phyloP scores from a whole-genome alignment of 2,888 invertebrate genomes.

The Amitus sp. region DNA sequence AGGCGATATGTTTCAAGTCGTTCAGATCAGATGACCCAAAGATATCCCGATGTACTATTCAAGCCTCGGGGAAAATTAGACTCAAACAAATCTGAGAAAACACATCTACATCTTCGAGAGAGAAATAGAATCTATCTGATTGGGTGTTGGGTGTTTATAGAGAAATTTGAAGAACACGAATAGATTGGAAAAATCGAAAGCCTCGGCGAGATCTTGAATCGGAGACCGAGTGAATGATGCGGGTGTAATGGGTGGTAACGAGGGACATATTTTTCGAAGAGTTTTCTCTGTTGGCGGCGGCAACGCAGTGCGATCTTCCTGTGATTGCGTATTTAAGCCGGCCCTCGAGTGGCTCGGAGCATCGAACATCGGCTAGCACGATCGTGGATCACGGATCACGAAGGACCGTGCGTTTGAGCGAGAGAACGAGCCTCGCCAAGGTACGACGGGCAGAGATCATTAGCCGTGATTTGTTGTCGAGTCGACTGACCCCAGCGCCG shows the following conservation, averaged over 20 bases:
- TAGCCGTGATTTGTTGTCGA: constrained; percentile 66
- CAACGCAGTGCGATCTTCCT: background rate
- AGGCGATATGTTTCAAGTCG: too few relatives aligned
- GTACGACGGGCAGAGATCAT: constrained; percentile 64
- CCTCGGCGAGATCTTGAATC: too few relatives aligned
- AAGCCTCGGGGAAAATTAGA: too few relatives aligned
- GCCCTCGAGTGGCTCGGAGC: background rate
- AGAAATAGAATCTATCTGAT: too few relatives aligned
- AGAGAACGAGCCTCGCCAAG: constrained; percentile 45
- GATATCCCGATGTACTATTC: too few relatives aligned
- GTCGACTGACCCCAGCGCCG: constrained; percentile 60
- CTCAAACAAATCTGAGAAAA: too few relatives aligned
- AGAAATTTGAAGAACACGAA: too few relatives aligned
- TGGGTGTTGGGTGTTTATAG: too few relatives aligned
- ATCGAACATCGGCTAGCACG: constrained; percentile 11
- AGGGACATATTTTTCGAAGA: background rate
- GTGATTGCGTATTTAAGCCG: constrained; percentile 3
- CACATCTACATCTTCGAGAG: too few relatives aligned
- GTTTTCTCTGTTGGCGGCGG: too few relatives aligned
- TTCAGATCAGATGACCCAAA: too few relatives aligned
- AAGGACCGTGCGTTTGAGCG: constrained; percentile 34
- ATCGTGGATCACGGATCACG: constrained; percentile 41
- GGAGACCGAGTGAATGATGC: constrained; percentile 2
- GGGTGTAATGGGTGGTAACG: constrained; percentile 2
- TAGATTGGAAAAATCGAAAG: too few relatives aligned